These are phyloP conservation scores for Siderastrea siderea DNA, from an alignment of 92 coral and sea anemone genomes.

Conservation along the genomic window DNA sequence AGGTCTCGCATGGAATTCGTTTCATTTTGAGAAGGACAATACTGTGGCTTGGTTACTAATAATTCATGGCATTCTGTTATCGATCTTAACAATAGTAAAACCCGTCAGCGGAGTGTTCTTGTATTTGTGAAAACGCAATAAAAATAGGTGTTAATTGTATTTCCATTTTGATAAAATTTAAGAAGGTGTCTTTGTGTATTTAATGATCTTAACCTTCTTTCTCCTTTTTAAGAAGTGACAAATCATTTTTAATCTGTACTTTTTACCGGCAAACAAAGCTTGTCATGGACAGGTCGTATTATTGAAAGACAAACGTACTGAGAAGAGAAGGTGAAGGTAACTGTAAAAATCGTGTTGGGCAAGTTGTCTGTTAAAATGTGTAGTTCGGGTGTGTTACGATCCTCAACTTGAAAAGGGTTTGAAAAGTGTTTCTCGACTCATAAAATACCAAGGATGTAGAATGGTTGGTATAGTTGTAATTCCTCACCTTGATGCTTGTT, in stretches of 20 bases:
- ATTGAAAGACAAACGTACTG: background rate
- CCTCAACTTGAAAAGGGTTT: too few relatives aligned
- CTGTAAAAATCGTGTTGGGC: too few relatives aligned
- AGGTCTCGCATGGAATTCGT: background rate
- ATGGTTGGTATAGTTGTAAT: background rate
- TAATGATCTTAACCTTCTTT: background rate
- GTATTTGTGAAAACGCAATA: background rate
- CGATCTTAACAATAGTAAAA: background rate
- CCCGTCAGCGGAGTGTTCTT: background rate
- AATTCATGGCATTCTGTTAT: slow-evolving; percentile 11
- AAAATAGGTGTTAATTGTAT: background rate
- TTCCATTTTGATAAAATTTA: too few relatives aligned
- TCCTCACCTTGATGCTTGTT: background rate
- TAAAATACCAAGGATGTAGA: too few relatives aligned
- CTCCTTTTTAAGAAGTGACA: background rate
- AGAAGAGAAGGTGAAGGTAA: background rate
- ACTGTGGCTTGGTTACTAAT: slow-evolving; percentile 3
- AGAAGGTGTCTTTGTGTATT: background rate
- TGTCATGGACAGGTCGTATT: background rate
- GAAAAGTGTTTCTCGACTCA: too few relatives aligned
- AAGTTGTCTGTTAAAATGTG: too few relatives aligned
- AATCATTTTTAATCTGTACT: background rate
- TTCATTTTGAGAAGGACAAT: background rate
- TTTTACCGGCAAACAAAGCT: background rate
- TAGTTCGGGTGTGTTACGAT: too few relatives aligned